These are phyloP conservation scores for Garrulus glandarius DNA, from an alignment of 2,797 vertebrate species.

Conservation along the genomic window DNA sequence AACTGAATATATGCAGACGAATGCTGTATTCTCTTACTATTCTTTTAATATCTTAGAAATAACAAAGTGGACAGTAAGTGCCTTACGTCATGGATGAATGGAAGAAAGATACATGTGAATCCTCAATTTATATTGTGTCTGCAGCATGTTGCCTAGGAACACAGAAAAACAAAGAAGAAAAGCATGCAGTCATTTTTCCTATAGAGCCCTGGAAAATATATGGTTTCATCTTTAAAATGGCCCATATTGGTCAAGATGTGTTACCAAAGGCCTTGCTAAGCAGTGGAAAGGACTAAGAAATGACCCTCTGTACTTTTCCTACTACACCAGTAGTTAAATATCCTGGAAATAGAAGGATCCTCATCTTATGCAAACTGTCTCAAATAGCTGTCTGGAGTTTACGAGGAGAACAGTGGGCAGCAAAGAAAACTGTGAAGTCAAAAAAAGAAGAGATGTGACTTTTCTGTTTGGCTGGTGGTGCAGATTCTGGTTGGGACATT, in stretches of 20 bases:
- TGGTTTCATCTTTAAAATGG: background rate
- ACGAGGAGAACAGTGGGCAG: background rate
- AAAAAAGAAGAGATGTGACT: background rate
- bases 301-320: background rate
- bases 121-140: background rate
- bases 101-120: background rate
- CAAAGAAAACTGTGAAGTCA: background rate
- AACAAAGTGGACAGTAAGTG: slow-evolving; percentile 18
- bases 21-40: background rate
- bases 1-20: slow-evolving; percentile 4
- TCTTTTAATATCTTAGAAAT: slow-evolving; percentile 10
- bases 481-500: background rate
- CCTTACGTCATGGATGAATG: background rate
- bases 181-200: background rate
- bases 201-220: background rate
- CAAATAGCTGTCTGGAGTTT: background rate
- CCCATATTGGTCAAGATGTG: background rate
- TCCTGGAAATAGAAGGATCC: background rate
- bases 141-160: background rate
- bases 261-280: background rate
- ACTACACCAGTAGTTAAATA: background rate
- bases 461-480: background rate
- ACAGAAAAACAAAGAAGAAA: background rate
- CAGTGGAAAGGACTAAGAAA: background rate
- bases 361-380: background rate